Conservation (phyloP, 2,113 vertebrate species). For the Cyanoramphus novaezelandiae region DNA sequence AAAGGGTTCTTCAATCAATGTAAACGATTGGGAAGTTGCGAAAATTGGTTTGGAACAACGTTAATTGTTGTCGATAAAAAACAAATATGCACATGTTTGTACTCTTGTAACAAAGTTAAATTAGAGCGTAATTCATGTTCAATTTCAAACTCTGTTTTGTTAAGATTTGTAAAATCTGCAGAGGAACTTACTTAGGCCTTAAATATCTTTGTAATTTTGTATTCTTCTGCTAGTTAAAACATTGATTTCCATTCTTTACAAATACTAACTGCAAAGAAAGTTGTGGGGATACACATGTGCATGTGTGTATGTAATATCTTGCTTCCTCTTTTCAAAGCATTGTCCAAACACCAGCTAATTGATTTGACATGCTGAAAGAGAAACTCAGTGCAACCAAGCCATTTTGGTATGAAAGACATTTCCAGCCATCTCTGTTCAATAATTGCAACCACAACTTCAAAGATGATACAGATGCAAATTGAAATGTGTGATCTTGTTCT, state of each 20-base stretch:
- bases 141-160: no score
- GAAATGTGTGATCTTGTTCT: conserved; percentile 55
- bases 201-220: conserved; percentile 5
- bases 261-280: conserved; percentile 19
- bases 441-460: conserved; percentile 62
- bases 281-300: conserved; percentile 1
- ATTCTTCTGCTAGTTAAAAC: conserved; percentile 10
- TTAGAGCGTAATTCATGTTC: no score
- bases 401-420: conserved; percentile 63
- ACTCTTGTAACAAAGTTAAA: no score
- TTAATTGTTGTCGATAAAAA: no score
- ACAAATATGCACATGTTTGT: no score
- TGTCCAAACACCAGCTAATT: conserved; percentile 62
- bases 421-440: conserved; percentile 58
- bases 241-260: conserved; percentile 3
- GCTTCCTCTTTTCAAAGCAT: conserved; percentile 65
- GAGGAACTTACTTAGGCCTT: background rate
- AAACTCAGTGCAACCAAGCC: conserved; percentile 12
- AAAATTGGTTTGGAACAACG: no score
- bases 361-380: conserved; percentile 57
- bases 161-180: background rate
- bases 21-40: no score
- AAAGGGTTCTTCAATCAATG: no score
- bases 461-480: conserved; percentile 57
- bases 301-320: background rate